Percentiles rank a stretch among this genome's conserved stretches.
Conservation (phyloP, 2,888 invertebrate genomes). For the Caenorhabditis afra region DNA sequence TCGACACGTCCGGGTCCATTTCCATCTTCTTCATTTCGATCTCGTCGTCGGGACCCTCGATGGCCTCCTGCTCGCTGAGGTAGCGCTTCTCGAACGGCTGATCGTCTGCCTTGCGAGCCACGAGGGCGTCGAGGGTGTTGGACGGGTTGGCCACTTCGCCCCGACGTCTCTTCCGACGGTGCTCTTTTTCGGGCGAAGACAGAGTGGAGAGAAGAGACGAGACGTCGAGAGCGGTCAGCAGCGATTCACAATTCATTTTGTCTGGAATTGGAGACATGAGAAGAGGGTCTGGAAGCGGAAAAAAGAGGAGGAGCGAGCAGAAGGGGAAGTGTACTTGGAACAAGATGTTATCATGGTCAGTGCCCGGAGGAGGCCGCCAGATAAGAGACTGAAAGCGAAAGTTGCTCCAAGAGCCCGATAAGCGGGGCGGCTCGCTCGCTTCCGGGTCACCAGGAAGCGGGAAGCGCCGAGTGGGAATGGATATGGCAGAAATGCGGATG, state of each 20-base stretch:
- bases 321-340: slow-evolving; percentile 19
- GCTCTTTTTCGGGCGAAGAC: slow-evolving; percentile 27
- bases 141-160: slow-evolving; percentile 75
- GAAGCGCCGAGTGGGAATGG: slow-evolving; percentile 28
- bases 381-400: slow-evolving; percentile 16
- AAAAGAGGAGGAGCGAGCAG: background rate
- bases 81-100: slow-evolving; percentile 75
- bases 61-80: slow-evolving; percentile 79
- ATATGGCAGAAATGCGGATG: slow-evolving; percentile 47
- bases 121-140: slow-evolving; percentile 79
- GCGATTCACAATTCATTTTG: slow-evolving; percentile 52
- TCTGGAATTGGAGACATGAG: slow-evolving; percentile 1
- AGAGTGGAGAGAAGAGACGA: slow-evolving; percentile 46
- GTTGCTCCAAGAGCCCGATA: slow-evolving; percentile 28
- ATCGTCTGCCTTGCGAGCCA: slow-evolving; percentile 76
- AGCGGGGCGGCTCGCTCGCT: slow-evolving; percentile 3
- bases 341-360: background rate
- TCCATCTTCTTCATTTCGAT: slow-evolving; percentile 78
- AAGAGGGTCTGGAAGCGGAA: slow-evolving; percentile 2
- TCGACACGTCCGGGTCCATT: slow-evolving; percentile 80
- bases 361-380: background rate
- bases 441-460: slow-evolving; percentile 28
- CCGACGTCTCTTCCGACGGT: slow-evolving; percentile 56
- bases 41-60: slow-evolving; percentile 80
- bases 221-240: slow-evolving; percentile 54